Conservation (phyloP, 2,888 invertebrate species). For the Caenorhabditis plicata region DNA sequence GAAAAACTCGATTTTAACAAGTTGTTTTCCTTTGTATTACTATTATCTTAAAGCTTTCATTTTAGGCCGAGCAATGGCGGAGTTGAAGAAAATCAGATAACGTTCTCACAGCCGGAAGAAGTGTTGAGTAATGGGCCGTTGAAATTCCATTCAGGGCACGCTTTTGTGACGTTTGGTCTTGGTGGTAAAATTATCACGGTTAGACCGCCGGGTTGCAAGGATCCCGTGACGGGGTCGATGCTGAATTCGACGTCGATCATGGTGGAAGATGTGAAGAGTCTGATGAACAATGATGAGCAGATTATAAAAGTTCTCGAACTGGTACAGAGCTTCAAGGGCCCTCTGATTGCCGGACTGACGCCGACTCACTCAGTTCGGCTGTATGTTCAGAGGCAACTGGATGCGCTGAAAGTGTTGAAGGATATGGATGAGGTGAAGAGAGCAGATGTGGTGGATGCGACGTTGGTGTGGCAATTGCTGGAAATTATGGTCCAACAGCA, state of each 20-base stretch:
- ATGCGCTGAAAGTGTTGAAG: constrained; percentile 33
- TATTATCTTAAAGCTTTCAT: neutral
- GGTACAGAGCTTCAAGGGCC: constrained; percentile 40
- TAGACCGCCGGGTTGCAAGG: constrained; percentile 13
- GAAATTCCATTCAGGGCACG: constrained; percentile 34
- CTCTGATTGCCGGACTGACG: constrained; percentile 38
- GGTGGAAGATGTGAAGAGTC: constrained; percentile 28
- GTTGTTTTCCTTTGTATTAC: neutral
- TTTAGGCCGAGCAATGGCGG: constrained; percentile 10
- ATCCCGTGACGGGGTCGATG: constrained; percentile 8
- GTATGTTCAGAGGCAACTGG: constrained; percentile 59
- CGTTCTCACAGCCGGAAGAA: constrained; percentile 15
- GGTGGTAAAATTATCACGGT: constrained; percentile 34
- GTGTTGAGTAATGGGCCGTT: constrained; percentile 27
- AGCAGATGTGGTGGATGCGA: constrained; percentile 48
- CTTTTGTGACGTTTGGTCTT: constrained; percentile 34
- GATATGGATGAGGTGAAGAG: constrained; percentile 23
- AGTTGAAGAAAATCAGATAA: constrained; percentile 8
- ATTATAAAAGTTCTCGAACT: constrained; percentile 31
- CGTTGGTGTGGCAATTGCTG: constrained; percentile 60
- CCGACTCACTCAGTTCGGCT: constrained; percentile 44
- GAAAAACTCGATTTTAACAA: constrained; percentile 24
- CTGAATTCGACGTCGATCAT: constrained; percentile 18
- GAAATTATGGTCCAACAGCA: constrained; percentile 62
- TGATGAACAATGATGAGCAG: constrained; percentile 30